A percentile compares a stretch with the other conserved stretches of the same genome.
phyloP scores from a whole-genome alignment of 53 echinoderm and acorn worm genomes.

The Holothuria leucospilota region DNA sequence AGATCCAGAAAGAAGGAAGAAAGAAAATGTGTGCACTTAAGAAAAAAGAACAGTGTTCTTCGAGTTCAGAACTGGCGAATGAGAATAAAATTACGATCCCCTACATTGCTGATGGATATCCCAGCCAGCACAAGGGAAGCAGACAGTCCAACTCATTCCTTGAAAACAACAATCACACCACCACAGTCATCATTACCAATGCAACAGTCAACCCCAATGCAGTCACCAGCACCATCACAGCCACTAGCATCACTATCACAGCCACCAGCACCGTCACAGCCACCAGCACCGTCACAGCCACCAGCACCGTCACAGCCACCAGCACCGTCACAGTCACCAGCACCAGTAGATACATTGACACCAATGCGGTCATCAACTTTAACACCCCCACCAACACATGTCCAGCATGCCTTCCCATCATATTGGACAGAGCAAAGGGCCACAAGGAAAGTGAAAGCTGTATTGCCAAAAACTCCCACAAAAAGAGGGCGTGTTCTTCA shows the following conservation, averaged over 20 bases:
- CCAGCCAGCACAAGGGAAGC: slow-evolving; percentile 16
- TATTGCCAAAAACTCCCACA: too few relatives aligned
- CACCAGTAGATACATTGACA: slow-evolving; percentile 7
- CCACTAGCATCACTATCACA: background rate
- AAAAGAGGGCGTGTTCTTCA: too few relatives aligned
- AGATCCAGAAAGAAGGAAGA: slow-evolving; percentile 4
- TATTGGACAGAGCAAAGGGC: slow-evolving; percentile 16
- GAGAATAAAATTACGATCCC: slow-evolving; percentile 4
- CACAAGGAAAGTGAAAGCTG: background rate
- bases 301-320: background rate
- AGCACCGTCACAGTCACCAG: background rate
- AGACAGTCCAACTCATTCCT: background rate
- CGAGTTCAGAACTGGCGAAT: background rate
- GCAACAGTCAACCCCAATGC: slow-evolving; percentile 1
- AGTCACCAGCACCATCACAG: slow-evolving; percentile 10
- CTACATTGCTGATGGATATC: slow-evolving; percentile 18
- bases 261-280: background rate
- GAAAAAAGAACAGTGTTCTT: too few relatives aligned
- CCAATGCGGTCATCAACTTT: background rate
- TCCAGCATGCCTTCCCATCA: slow-evolving; percentile 17
- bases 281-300: background rate
- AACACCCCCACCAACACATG: slow-evolving; percentile 4
- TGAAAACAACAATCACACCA: background rate
- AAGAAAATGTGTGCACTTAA: too few relatives aligned
- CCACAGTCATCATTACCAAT: slow-evolving; percentile 5